These are phyloP conservation scores for Phaonia tiefii DNA, from an alignment of 2,888 invertebrate species.

Conservation along the genomic window DNA sequence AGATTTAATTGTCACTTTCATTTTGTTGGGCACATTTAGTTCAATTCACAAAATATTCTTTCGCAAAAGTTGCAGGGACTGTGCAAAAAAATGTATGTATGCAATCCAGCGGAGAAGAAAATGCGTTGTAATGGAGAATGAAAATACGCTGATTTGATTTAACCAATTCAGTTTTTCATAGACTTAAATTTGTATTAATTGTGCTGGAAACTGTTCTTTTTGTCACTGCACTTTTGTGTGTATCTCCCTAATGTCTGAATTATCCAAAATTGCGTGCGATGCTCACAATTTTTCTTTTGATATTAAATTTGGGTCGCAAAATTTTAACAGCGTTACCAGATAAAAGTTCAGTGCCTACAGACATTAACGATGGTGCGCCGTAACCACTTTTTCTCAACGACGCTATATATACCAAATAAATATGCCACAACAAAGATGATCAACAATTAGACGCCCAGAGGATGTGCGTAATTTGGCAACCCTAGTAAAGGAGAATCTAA, in stretches of 20 bases:
- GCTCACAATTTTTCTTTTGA: background rate
- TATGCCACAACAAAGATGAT: no score
- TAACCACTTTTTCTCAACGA: no score
- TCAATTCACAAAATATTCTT: conserved; percentile 7
- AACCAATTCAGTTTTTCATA: background rate
- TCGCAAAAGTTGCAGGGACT: background rate
- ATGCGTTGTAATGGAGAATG: no score
- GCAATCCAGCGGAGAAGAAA: background rate
- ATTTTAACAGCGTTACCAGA: conserved; percentile 1
- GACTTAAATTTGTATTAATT: background rate
- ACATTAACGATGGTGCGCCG: no score
- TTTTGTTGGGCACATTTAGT: conserved; percentile 74
- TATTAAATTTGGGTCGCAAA: background rate
- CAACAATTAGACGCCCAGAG: no score
- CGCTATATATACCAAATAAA: no score
- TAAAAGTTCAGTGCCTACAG: background rate
- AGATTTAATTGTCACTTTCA: conserved; percentile 80
- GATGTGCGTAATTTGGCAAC: no score
- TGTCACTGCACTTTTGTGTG: background rate
- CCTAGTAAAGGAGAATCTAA: no score
- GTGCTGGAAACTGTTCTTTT: no score
- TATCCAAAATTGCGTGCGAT: background rate
- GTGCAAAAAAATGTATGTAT: conserved; percentile 6
- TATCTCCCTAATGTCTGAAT: background rate
- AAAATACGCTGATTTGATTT: background rate